Percentiles rank a stretch among this genome's conserved stretches.
phyloP scores from a whole-genome alignment of 53 echinoderm and acorn worm species.

The Mesocentrotus franciscanus region DNA sequence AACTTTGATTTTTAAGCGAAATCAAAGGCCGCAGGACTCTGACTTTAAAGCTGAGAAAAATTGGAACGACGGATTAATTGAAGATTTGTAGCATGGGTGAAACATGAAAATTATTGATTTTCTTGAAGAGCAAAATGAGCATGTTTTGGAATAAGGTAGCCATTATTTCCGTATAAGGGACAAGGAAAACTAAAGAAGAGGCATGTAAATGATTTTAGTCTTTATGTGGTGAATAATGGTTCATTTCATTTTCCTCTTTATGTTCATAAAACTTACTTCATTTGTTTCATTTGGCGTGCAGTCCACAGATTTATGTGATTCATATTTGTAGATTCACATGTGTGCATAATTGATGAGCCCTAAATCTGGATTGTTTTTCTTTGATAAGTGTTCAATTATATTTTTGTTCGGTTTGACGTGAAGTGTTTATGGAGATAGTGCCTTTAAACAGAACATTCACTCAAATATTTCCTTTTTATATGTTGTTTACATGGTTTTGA shows the following conservation, averaged over 20 bases:
- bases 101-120: background rate
- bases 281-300: background rate
- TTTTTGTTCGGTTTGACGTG: constrained; percentile 13
- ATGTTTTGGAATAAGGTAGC: background rate
- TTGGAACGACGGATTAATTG: background rate
- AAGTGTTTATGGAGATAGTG: constrained; percentile 43
- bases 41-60: background rate
- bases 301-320: background rate
- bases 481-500: constrained; percentile 23
- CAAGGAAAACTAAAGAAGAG: background rate
- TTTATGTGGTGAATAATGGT: background rate
- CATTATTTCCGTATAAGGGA: background rate
- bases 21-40: background rate
- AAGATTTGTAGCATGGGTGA: background rate
- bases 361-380: background rate
- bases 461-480: constrained; percentile 19
- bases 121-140: background rate
- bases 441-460: constrained; percentile 35
- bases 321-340: background rate
- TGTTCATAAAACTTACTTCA: background rate
- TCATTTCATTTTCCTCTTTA: background rate
- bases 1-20: background rate
- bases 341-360: background rate
- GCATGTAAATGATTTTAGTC: background rate
- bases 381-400: background rate